Base-by-base conservation (phyloP, 1,140 invertebrate genomes). In the Philaenus spumarius region DNA sequence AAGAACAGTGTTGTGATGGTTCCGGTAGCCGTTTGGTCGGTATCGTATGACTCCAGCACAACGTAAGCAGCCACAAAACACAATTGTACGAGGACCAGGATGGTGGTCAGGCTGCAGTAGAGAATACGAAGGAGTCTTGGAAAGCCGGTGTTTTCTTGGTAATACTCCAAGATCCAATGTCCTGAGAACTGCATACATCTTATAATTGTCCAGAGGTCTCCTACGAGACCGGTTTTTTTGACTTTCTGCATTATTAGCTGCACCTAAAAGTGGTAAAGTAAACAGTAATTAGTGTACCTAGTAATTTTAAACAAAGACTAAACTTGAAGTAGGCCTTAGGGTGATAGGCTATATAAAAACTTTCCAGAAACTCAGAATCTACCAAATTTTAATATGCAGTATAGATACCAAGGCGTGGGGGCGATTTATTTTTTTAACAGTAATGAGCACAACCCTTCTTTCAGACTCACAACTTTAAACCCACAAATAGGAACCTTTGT, bases 1-100 rank as follows among this genome's bases (percentile, higher is more conserved):
- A 90, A 90, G 72, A 90, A 90, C 5, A 90, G 76, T 2, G 86
- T 79, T 0, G 87, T 91, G 35, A 91, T 87, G 15, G 87, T 89
- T 60, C 89, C 89, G 1, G 86, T 86, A 0, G 87, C 87, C 43
- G 90, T 72, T 69, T 89, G 84, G 67, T 89, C 88, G 0, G 88
- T 85, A 64, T 89, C 86, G n/a, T 82, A 84, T 1, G 81, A 79
- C 68, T 89, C 82, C 22, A 80, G 43, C 0, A 83, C 77, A 72
- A 89, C 75, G 67, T 89, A 90, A 17, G 81, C 75, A 11, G 77
- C 77, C 62, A 85, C 81, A 4, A 80, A 78, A 6, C 67, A 68
- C 54, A 66, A 73, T 61, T 67, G 62, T 0, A 63, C 19, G 19
- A 66, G 42, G 2, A 68, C 43, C 2, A 68, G 46, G 2, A 63